A percentile compares a stretch with the other conserved stretches of the same genome.
phyloP scores from a whole-genome alignment of 1,140 invertebrate genomes.

The Camponotus vicinus region DNA sequence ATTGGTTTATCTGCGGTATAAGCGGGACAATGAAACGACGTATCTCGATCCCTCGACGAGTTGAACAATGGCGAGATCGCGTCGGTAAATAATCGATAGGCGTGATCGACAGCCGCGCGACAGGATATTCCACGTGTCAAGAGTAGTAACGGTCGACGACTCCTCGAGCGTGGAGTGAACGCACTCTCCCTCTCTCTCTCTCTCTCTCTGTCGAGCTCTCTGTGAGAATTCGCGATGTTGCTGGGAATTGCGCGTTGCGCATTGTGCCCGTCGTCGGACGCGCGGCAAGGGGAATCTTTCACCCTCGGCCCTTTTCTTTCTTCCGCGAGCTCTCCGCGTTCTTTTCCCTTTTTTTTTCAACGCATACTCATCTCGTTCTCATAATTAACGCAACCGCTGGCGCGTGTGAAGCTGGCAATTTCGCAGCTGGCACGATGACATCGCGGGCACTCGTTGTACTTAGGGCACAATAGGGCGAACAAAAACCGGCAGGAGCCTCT shows the following conservation, averaged over 20 bases:
- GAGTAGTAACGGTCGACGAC: constrained; percentile 66
- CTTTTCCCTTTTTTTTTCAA: constrained; percentile 45
- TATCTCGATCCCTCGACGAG: constrained; percentile 63
- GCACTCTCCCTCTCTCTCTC: constrained; percentile 54
- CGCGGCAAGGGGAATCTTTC: constrained; percentile 64
- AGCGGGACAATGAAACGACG: constrained; percentile 64
- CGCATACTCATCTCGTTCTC: constrained; percentile 61
- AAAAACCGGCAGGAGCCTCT: neutral
- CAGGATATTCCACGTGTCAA: constrained; percentile 27
- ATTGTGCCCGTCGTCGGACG: constrained; percentile 62
- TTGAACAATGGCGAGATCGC: constrained; percentile 46
- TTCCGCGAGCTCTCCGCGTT: constrained; percentile 34
- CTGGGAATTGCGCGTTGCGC: constrained; percentile 70
- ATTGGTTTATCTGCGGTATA: constrained; percentile 64
- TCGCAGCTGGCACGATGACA: constrained; percentile 62
- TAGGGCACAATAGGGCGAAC: constrained; percentile 14
- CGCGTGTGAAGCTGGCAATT: constrained; percentile 73
- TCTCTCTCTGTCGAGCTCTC: neutral
- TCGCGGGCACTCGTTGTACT: constrained; percentile 35
- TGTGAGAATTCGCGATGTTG: constrained; percentile 72
- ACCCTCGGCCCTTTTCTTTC: constrained; percentile 43
- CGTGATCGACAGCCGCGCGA: constrained; percentile 38
- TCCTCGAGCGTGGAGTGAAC: constrained; percentile 65
- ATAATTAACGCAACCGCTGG: constrained; percentile 76
- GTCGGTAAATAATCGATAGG: constrained; percentile 43